phyloP scores from a whole-genome alignment of 2,113 vertebrate species.

The Pteruthius melanotis region DNA sequence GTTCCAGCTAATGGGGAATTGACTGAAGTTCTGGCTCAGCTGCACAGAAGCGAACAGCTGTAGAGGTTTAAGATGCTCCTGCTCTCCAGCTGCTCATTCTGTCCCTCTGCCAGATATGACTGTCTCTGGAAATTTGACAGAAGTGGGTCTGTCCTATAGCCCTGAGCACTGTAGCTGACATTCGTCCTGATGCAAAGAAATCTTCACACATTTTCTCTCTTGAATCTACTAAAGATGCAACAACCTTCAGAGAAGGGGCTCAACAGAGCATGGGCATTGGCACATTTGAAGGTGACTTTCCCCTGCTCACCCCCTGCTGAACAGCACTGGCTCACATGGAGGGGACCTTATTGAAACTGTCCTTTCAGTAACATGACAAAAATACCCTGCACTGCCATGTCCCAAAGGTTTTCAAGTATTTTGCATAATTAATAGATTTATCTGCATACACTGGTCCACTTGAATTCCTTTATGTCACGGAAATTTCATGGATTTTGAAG shows the following conservation, averaged over 20 bases:
- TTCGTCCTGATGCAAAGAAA: not conserved
- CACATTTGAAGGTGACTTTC: not conserved
- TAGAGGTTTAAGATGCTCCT: not conserved
- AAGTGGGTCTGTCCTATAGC: not conserved
- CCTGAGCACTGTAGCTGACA: rapidly evolving
- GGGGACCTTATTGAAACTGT: not conserved
- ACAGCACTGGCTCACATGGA: rapidly evolving
- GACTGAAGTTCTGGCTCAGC: slow-evolving; percentile 40
- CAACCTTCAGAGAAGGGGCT: not conserved
- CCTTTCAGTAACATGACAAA: not conserved
- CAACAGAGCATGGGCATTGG: rapidly evolving
- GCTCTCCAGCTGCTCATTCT: slow-evolving; percentile 28
- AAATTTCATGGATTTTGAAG: not conserved
- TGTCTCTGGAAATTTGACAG: not conserved
- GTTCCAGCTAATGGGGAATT: slow-evolving; percentile 17
- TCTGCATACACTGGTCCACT: not conserved
- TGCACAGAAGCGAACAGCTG: slow-evolving; percentile 29
- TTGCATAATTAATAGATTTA: not conserved
- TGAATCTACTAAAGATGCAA: not conserved
- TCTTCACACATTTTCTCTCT: not conserved
- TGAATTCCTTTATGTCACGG: not conserved
- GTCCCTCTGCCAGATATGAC: not conserved
- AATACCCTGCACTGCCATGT: not conserved
- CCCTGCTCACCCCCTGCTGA: not conserved
- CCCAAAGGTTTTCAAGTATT: not conserved